Evolutionary conservation across 2,888 invertebrate genomes (phyloP).

Genomic region (Chloroclysta siterata): DNA sequence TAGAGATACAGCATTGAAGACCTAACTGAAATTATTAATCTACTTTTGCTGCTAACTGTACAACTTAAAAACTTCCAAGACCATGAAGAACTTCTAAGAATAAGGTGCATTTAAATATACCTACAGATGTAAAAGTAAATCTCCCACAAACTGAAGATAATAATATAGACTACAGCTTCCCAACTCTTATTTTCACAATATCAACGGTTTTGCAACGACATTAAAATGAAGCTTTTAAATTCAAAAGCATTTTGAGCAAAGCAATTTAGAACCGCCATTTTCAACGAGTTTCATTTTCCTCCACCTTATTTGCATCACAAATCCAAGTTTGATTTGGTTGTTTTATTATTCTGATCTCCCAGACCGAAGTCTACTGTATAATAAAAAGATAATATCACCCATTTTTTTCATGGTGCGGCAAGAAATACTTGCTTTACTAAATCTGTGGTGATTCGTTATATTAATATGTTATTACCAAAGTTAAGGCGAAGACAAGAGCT

Average conservation of each 20-base stretch:
- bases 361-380: not conserved
- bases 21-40: no score
- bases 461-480: no score
- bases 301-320: constrained; percentile 6
- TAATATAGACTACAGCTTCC: not conserved
- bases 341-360: not conserved
- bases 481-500: no score
- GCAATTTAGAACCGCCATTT: constrained; percentile 2
- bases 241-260: constrained; percentile 1
- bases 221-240: constrained; percentile 2
- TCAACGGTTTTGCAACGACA: not conserved
- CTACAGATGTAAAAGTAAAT: no score
- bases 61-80: no score
- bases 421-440: no score
- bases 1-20: no score
- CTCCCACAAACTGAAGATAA: no score
- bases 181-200: not conserved
- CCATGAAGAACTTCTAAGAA: no score
- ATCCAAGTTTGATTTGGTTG: constrained; percentile 2
- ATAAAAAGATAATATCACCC: not conserved
- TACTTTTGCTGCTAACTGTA: no score
- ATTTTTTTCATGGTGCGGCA: not conserved
- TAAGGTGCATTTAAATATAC: no score
- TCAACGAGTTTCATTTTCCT: constrained; percentile 1
- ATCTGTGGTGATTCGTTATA: no score